phyloP scores from a whole-genome alignment of 2,888 invertebrate genomes.

The Macaria notata region DNA sequence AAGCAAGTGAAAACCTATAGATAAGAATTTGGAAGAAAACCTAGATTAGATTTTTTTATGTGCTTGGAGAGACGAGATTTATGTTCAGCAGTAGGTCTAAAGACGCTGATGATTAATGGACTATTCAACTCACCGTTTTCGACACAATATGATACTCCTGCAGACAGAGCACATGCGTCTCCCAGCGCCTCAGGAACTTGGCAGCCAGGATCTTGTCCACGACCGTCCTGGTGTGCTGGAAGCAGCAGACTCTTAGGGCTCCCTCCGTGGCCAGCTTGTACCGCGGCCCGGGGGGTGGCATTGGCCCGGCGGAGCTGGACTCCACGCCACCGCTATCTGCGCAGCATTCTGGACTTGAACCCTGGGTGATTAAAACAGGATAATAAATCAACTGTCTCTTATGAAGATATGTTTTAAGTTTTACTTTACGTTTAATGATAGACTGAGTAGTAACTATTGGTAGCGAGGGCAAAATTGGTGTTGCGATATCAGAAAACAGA shows the following conservation, averaged over 20 bases:
- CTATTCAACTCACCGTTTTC: constrained; percentile 84
- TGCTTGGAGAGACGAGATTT: no score
- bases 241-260: constrained; percentile 87
- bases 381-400: no score
- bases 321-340: constrained; percentile 70
- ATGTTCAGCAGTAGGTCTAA: no score
- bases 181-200: constrained; percentile 90
- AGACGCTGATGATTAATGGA: no score
- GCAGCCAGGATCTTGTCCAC: constrained; percentile 90
- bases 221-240: constrained; percentile 89
- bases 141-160: constrained; percentile 86
- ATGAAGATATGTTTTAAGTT: no score
- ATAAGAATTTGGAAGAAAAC: no score
- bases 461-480: no score
- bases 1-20: no score
- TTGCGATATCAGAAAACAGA: no score
- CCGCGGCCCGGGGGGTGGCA: constrained; percentile 80
- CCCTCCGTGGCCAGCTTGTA: constrained; percentile 88
- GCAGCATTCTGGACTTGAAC: constrained; percentile 80
- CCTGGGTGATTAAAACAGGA: constrained; percentile 42
- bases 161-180: constrained; percentile 87
- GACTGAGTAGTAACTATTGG: no score
- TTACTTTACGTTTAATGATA: no score
- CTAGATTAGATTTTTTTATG: no score
- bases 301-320: constrained; percentile 59